These are phyloP conservation scores for Hydropotes inermis DNA, from an alignment of 2,113 vertebrate species.

Conservation along the genomic window DNA sequence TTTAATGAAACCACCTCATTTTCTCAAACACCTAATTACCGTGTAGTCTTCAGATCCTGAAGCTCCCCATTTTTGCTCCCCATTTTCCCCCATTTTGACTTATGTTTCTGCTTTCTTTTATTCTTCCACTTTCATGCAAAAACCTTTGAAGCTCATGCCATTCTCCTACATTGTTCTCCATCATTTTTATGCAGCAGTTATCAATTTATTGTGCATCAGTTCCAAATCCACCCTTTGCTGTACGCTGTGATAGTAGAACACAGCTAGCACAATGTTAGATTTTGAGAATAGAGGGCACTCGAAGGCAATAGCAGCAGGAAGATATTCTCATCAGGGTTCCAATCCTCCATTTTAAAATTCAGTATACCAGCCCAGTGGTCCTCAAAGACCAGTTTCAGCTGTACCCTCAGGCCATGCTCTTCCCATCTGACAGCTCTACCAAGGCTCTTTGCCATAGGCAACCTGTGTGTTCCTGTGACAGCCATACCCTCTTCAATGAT, in stretches of 20 bases:
- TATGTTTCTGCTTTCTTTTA: conserved; percentile 17
- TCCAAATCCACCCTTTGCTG: background rate
- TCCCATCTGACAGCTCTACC: background rate
- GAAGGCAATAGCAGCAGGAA: background rate
- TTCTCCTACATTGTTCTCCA: background rate
- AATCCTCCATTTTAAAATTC: background rate
- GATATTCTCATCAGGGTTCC: background rate
- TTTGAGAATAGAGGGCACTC: background rate
- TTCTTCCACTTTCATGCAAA: background rate
- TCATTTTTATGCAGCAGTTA: background rate
- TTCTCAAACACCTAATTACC: conserved; percentile 1
- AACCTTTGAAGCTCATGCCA: background rate
- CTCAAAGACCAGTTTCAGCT: background rate
- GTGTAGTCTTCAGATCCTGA: background rate
- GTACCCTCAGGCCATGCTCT: background rate
- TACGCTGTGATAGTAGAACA: background rate
- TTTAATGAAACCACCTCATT: conserved; percentile 32
- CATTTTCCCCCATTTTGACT: background rate
- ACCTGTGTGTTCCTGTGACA: background rate
- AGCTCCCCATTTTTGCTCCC: background rate
- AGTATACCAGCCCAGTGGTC: background rate
- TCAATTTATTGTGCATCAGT: background rate
- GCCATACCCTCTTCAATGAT: background rate
- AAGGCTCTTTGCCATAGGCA: background rate
- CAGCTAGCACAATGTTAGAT: background rate